These are phyloP conservation scores for Hybos culiciformis DNA, from an alignment of 2,888 invertebrate species.

Conservation along the genomic window DNA sequence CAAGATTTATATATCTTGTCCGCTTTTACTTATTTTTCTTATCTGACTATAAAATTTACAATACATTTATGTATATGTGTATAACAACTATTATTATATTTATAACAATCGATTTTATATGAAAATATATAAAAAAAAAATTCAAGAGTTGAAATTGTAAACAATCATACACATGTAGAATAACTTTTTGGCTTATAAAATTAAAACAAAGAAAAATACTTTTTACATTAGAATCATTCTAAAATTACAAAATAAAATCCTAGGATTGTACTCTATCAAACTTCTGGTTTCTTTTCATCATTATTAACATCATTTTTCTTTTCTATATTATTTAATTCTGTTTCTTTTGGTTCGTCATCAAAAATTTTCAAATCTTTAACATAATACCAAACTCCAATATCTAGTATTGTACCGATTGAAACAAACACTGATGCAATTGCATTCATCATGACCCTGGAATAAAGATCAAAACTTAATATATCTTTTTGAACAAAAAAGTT, in stretches of 20 bases:
- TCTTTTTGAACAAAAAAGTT: neutral
- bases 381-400: conserved; percentile 52
- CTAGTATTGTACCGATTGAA: conserved; percentile 48
- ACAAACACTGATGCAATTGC: conserved; percentile 52
- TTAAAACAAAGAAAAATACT: conserved; percentile 18
- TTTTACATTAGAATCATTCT: conserved; percentile 5
- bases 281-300: conserved; percentile 31
- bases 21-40: too few relatives aligned
- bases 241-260: conserved; percentile 9
- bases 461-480: neutral
- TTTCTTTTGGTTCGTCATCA: conserved; percentile 43
- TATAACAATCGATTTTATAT: too few relatives aligned
- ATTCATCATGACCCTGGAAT: conserved; percentile 44
- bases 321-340: conserved; percentile 28
- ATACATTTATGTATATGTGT: too few relatives aligned
- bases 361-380: conserved; percentile 55
- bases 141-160: too few relatives aligned
- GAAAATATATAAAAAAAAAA: too few relatives aligned
- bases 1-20: too few relatives aligned
- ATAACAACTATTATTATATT: too few relatives aligned
- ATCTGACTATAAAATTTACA: too few relatives aligned
- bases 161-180: too few relatives aligned
- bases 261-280: too few relatives aligned
- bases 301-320: conserved; percentile 28
- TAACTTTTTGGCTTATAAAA: too few relatives aligned